Percentiles rank a stretch among this genome's conserved stretches.
These are phyloP conservation scores for Ceratina calcarata DNA, from an alignment of 1,140 invertebrate species.

Conservation along the genomic window DNA sequence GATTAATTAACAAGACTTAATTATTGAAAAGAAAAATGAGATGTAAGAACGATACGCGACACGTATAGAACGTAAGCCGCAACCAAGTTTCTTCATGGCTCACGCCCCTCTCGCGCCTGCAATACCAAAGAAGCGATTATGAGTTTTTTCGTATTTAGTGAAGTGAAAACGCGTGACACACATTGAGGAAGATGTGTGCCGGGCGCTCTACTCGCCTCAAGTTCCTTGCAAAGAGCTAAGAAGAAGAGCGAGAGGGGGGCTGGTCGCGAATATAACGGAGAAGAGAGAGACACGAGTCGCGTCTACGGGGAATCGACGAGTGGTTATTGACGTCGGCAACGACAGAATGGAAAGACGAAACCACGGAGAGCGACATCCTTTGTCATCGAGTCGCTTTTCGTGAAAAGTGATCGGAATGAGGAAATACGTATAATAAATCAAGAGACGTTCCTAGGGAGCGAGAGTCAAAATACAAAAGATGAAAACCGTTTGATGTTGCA, in stretches of 20 bases:
- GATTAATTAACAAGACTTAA: constrained; percentile 51
- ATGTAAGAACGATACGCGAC: constrained; percentile 33
- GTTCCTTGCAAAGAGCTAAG: constrained; percentile 60
- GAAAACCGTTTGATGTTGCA: neutral
- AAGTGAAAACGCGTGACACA: constrained; percentile 60
- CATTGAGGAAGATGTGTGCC: constrained; percentile 16
- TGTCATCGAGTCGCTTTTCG: constrained; percentile 46
- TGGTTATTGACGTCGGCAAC: constrained; percentile 45
- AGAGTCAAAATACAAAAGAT: neutral
- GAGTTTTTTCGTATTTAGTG: constrained; percentile 73
- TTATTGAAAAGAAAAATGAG: constrained; percentile 14
- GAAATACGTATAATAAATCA: neutral
- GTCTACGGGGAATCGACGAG: constrained; percentile 43
- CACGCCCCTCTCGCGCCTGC: constrained; percentile 64
- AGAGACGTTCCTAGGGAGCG: neutral
- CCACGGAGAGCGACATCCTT: constrained; percentile 18
- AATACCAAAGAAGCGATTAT: constrained; percentile 77
- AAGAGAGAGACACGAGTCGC: neutral
- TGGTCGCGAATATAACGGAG: constrained; percentile 4
- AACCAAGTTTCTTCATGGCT: constrained; percentile 41
- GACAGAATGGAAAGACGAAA: constrained; percentile 4
- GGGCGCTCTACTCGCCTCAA: constrained; percentile 58
- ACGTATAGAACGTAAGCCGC: constrained; percentile 37
- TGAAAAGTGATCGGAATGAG: constrained; percentile 25
- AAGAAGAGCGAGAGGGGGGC: constrained; percentile 42